Base-by-base conservation (phyloP, 1,140 invertebrate genomes). In the Agrypnia vestita region DNA sequence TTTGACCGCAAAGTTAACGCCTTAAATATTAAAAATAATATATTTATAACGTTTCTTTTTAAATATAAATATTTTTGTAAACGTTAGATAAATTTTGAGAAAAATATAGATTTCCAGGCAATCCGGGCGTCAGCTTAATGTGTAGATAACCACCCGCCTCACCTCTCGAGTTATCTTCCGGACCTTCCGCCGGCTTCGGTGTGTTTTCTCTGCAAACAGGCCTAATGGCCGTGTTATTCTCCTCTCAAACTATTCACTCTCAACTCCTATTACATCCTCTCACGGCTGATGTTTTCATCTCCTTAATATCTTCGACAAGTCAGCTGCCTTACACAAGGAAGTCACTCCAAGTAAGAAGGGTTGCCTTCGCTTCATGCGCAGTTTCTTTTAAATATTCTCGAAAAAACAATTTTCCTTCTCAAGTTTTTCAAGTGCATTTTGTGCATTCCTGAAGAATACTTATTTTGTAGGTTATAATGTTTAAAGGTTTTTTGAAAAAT, bases 211-310 rank as follows among this genome's bases (percentile, higher is more conserved):
- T 9, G 56, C 74, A 76, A 76, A 76, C 74, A 76, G 19, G 11
- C 74, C 74, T 76, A 76, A 76, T 76, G 74, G 74, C 25, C n/a
- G 35, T 62, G 74, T 76, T 76, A 59, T 62, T 62, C 35, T 62
- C 25, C 56, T 55, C 56, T 46, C 56, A 25, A 62, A 44, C 15
- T 51, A 51, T 12, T 44, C 17, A 21, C 13, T 13, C 19, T 71
- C 43, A 11, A 17, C 67, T 71, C 67, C 67, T 25, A 15, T 67
- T 67, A 67, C 62, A 67, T 35, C 15, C 67, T 51, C 46, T 47
- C 19, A 71, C 67, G 67, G 12, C 67, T 47, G 35, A 19, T 71
- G 46, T 71, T 49, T 49, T 15, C 13, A 25, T 62, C 49, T 51
- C 49, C n/a, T 51, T 51, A 51, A 51, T 51, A 51, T 15, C 49